A percentile compares a stretch with the other conserved stretches of the same genome.
Evolutionary conservation across 2,113 vertebrate species (phyloP).

Genomic region (Scatophagus argus): DNA sequence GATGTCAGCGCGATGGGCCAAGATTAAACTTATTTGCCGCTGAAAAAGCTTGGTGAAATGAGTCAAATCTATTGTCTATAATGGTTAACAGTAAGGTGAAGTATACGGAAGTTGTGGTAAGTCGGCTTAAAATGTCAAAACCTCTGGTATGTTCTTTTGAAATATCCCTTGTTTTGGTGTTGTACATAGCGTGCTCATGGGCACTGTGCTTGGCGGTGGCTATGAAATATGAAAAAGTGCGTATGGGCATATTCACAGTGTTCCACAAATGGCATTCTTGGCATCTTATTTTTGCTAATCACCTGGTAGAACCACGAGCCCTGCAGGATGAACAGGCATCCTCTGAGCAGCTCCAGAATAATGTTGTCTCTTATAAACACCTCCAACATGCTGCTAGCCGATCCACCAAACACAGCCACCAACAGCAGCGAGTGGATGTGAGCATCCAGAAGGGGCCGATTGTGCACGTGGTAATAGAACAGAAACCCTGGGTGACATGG

Average conservation of each 20-base stretch:
- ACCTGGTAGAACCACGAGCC: conserved; percentile 99
- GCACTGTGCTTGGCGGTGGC: too few relatives aligned
- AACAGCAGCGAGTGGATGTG: conserved; percentile 94
- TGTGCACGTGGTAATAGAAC: conserved; percentile 92
- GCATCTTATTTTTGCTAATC: background rate
- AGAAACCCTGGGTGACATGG: conserved; percentile 81
- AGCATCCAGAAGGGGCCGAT: conserved; percentile 87
- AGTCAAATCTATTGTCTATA: background rate
- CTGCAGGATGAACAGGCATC: conserved; percentile 89
- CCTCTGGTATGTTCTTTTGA: too few relatives aligned
- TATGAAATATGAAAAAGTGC: too few relatives aligned
- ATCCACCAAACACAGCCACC: conserved; percentile 82
- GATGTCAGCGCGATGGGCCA: background rate
- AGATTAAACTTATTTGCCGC: background rate
- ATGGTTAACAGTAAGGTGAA: too few relatives aligned
- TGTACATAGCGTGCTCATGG: too few relatives aligned
- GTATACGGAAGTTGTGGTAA: background rate
- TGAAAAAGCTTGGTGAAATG: background rate
- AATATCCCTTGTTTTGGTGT: too few relatives aligned
- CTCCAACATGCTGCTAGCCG: conserved; percentile 83
- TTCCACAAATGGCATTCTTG: background rate
- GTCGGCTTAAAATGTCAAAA: too few relatives aligned
- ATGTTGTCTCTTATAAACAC: conserved; percentile 87
- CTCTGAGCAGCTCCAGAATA: conserved; percentile 88
- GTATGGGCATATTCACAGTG: background rate